phyloP scores from a whole-genome alignment of 1,140 invertebrate species.

The Bombus waltoni region DNA sequence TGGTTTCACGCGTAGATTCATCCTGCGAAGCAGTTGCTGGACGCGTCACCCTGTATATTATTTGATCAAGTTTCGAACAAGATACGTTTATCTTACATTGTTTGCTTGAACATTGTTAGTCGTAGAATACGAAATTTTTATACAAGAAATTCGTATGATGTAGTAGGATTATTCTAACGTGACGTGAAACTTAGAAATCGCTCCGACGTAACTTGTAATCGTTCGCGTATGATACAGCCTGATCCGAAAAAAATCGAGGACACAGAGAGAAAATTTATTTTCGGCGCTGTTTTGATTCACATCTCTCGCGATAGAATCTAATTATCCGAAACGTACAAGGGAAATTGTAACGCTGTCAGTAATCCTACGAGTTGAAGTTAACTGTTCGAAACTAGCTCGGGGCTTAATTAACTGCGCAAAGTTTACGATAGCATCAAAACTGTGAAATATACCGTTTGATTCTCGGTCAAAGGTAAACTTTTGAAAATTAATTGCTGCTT shows the following conservation, averaged over 20 bases:
- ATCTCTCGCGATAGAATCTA: neutral
- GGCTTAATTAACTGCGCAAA: slow-evolving; percentile 4
- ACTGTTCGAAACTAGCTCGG: slow-evolving; percentile 11
- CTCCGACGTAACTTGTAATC: neutral
- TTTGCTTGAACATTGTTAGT: no score
- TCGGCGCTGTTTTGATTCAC: neutral
- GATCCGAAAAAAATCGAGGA: neutral
- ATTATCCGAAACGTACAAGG: slow-evolving; percentile 18
- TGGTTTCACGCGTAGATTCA: no score
- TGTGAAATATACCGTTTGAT: neutral
- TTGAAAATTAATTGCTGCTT: neutral
- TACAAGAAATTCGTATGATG: neutral
- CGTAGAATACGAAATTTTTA: neutral
- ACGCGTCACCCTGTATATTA: no score
- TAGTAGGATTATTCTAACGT: neutral
- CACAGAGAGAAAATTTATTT: neutral
- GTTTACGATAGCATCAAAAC: slow-evolving; percentile 1
- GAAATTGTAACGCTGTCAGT: slow-evolving; percentile 16
- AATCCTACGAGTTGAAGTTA: slow-evolving; percentile 6
- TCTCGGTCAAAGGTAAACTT: neutral
- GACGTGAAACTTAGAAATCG: no score
- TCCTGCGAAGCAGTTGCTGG: no score
- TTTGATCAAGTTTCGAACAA: no score
- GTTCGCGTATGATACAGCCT: neutral
- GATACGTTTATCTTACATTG: no score